phyloP scores from a whole-genome alignment of 2,888 invertebrate genomes.

The Acleris laterana region DNA sequence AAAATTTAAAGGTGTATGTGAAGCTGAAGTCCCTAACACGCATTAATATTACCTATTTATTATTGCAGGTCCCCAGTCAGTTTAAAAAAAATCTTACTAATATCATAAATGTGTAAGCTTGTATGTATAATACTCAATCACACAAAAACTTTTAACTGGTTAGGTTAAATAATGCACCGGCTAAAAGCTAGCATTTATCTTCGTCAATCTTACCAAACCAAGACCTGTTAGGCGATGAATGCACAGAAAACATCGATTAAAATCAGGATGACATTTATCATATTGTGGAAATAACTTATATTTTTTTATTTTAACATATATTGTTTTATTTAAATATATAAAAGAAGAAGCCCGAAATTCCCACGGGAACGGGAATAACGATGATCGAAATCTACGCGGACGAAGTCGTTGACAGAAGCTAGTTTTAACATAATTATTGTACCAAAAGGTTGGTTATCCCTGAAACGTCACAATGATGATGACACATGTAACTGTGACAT shows the following conservation, averaged over 20 bases:
- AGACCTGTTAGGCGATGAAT: constrained; percentile 4
- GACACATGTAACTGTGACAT: not conserved
- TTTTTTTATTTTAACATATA: no score
- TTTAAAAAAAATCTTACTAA: not conserved
- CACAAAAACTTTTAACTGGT: constrained; percentile 3
- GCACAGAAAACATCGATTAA: constrained; percentile 1
- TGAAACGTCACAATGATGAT: not conserved
- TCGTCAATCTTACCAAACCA: not conserved
- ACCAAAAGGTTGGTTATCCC: not conserved
- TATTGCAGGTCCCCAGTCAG: not conserved
- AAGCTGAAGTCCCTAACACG: not conserved
- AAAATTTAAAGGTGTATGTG: not conserved
- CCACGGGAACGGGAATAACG: no score
- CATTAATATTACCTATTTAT: not conserved
- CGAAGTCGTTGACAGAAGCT: no score
- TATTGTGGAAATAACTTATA: no score
- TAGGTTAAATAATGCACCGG: not conserved
- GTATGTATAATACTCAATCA: constrained; percentile 3
- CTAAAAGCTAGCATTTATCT: not conserved
- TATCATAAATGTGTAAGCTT: not conserved
- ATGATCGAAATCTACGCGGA: no score
- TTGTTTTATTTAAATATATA: no score
- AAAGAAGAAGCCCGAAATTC: no score
- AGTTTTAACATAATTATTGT: no score
- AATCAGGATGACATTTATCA: no score